Base-by-base conservation (phyloP, 2,888 invertebrate species). In the Cryptosula pallasiana region DNA sequence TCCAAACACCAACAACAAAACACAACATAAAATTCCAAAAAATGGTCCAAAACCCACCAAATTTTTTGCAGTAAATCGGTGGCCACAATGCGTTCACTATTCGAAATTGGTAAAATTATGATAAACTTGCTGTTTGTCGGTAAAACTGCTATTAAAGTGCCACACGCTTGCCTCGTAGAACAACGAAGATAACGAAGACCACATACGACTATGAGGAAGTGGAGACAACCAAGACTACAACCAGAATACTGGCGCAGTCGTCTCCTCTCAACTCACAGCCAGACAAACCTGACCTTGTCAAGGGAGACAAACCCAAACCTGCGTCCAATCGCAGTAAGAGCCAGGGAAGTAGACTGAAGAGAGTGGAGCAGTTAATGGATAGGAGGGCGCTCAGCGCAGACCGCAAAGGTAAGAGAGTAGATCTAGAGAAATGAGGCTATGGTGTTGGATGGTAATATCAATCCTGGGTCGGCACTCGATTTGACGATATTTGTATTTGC, bases 121-220 rank as follows among this genome's bases (percentile, higher is more conserved):
- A n/a, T n/a, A n/a, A n/a, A n/a, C n/a, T n/a, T n/a, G n/a, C n/a
- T n/a, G n/a, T n/a, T n/a, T n/a, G n/a, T n/a, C n/a, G n/a, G 63
- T 32, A 32, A 45, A 20, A 13, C 20, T 20, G 45, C 45, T 45
- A 45, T 45, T 45, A 20, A 20, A 5, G 5, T 45, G 5, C 20
- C 45, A 45, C 45, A 45, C 5, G 5, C 20, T 45, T 45, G 9
- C 20, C 45, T 13, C 45, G 20, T 45, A 63, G 32, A 13, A 63
- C 63, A 5, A 63, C 9, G 32, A 9, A 16, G 5, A 63, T 27
- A 3, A 63, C 63, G 25, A 27, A 63, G 32, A 63, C 32, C 32
- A 63, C 63, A 5, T 27, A 25, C 9, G 63, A 63, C 34, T 63
- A 63, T 32, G 63, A 63, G 32, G 63, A 63, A 27, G 63, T 63